Percentiles rank a stretch among this genome's conserved stretches.
Evolutionary conservation across 2,888 invertebrate genomes (phyloP).

Genomic region (Papilio demoleus): DNA sequence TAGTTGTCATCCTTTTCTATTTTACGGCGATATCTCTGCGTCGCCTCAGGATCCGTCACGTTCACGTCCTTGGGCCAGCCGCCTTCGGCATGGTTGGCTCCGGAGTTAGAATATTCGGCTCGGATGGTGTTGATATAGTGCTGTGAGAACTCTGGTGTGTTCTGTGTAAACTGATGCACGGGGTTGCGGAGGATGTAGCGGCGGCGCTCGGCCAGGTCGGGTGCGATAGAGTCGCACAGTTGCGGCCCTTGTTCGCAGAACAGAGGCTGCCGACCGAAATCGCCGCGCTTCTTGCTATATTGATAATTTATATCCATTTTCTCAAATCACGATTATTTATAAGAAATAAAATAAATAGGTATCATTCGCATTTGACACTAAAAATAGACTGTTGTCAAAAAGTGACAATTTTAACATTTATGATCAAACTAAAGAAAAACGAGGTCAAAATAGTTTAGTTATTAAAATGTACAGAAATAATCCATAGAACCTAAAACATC

Average conservation of each 20-base stretch:
- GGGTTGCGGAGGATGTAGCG: slow-evolving; percentile 80
- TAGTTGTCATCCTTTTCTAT: slow-evolving; percentile 91
- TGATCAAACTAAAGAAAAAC: not conserved
- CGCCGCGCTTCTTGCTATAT: slow-evolving; percentile 71
- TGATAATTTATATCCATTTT: slow-evolving; percentile 64
- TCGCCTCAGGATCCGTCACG: slow-evolving; percentile 86
- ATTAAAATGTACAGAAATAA: no score
- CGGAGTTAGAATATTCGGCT: slow-evolving; percentile 81
- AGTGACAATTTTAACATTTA: slow-evolving; percentile 16
- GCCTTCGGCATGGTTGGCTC: slow-evolving; percentile 90
- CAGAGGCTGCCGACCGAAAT: slow-evolving; percentile 77
- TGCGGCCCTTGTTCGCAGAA: slow-evolving; percentile 76
- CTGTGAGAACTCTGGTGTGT: slow-evolving; percentile 66
- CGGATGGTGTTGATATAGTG: slow-evolving; percentile 84
- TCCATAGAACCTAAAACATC: no score
- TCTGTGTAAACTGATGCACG: slow-evolving; percentile 76
- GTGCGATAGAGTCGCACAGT: slow-evolving; percentile 67
- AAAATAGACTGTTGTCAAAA: not conserved
- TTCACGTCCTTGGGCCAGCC: slow-evolving; percentile 92
- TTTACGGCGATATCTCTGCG: slow-evolving; percentile 89
- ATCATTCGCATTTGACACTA: not conserved
- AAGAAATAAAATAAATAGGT: not conserved
- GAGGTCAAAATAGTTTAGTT: not conserved
- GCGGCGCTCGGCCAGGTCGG: slow-evolving; percentile 60
- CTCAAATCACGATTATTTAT: not conserved